Evolutionary conservation across 1,140 invertebrate genomes (phyloP).

Genomic region (Brachionus paranguensis): DNA sequence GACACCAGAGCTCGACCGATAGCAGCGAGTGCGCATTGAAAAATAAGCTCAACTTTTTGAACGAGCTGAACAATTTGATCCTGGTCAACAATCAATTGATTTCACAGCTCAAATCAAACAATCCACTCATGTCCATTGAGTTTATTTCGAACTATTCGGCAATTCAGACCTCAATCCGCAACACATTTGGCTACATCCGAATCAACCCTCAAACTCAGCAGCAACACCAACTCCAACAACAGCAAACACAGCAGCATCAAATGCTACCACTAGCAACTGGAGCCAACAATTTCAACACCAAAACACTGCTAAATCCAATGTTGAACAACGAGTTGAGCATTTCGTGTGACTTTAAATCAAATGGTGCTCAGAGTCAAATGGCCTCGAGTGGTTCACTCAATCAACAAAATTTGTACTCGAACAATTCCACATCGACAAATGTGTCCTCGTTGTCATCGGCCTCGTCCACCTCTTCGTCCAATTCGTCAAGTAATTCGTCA

Average conservation of each 20-base stretch:
- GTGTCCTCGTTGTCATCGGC: constrained; percentile 9
- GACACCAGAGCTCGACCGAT: neutral
- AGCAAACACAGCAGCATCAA: neutral
- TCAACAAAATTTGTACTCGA: constrained; percentile 2
- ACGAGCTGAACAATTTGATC: constrained; percentile 27
- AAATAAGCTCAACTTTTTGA: neutral
- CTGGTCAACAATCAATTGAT: constrained; percentile 26
- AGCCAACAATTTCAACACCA: neutral
- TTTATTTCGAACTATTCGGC: constrained; percentile 37
- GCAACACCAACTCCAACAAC: neutral
- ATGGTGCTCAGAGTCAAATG: neutral
- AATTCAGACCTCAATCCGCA: constrained; percentile 34
- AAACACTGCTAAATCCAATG: neutral
- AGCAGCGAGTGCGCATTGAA: neutral
- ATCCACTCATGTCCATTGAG: constrained; percentile 32
- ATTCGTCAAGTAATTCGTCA: neutral
- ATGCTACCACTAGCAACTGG: neutral
- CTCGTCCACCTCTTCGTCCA: neutral
- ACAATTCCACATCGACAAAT: constrained; percentile 29
- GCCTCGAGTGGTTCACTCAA: neutral
- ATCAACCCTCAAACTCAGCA: constrained; percentile 34
- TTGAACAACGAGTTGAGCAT: constrained; percentile 3
- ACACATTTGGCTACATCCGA: constrained; percentile 38
- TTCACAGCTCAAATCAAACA: neutral
- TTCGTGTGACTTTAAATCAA: neutral